Evolutionary conservation across 2,888 invertebrate species (phyloP).

Genomic region (Drosophila neonasuta): DNA sequence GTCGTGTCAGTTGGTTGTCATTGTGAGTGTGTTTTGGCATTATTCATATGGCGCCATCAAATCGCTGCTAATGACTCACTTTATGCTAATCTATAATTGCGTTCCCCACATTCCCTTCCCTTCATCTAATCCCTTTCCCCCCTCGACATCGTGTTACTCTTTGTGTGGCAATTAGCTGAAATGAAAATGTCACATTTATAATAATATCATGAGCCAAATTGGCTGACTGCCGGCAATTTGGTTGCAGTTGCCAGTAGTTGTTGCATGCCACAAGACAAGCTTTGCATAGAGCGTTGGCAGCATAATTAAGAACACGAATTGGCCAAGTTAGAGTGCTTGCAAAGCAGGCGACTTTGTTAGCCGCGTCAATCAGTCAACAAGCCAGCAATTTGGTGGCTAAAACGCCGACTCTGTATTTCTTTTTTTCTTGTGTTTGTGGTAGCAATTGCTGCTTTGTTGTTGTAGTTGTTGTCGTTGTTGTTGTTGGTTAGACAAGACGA

Average conservation of each 20-base stretch:
- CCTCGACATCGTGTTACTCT: background rate
- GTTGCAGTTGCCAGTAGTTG: slow-evolving; percentile 41
- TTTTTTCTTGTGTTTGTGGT: slow-evolving; percentile 4
- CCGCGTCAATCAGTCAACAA: slow-evolving; percentile 67
- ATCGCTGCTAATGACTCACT: slow-evolving; percentile 68
- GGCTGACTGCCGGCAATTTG: slow-evolving; percentile 68
- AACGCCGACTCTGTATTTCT: slow-evolving; percentile 18
- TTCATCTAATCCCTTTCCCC: background rate
- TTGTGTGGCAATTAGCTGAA: slow-evolving; percentile 56
- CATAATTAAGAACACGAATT: slow-evolving; percentile 74
- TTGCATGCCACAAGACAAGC: slow-evolving; percentile 63
- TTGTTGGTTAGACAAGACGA: slow-evolving; percentile 33
- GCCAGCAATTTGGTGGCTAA: slow-evolving; percentile 66
- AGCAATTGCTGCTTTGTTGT: background rate
- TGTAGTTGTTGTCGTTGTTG: background rate
- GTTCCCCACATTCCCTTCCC: slow-evolving; percentile 11
- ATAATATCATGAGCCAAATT: slow-evolving; percentile 69
- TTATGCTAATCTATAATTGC: slow-evolving; percentile 38
- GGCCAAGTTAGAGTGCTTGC: slow-evolving; percentile 55
- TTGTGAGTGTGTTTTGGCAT: slow-evolving; percentile 33
- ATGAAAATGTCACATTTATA: slow-evolving; percentile 75
- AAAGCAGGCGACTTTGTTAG: slow-evolving; percentile 20
- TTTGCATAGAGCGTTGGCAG: slow-evolving; percentile 60
- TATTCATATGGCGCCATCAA: slow-evolving; percentile 33
- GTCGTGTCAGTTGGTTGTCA: slow-evolving; percentile 9